Percentiles rank a stretch among this genome's conserved stretches.
These are phyloP conservation scores for Dendronephthya gigantea DNA, from an alignment of 64 coral and sea anemone genomes.

Conservation along the genomic window DNA sequence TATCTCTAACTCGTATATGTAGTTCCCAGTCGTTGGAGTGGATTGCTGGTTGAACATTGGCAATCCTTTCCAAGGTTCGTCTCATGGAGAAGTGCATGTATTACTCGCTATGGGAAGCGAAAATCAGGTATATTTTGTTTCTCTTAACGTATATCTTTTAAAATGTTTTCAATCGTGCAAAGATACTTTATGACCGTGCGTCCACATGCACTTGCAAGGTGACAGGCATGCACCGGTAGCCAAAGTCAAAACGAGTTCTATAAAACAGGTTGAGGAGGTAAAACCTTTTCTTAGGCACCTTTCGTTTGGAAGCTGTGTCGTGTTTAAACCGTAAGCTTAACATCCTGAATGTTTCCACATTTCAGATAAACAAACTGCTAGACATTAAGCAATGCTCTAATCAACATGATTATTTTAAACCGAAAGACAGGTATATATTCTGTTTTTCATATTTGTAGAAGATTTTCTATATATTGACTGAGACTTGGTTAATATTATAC, in stretches of 20 bases:
- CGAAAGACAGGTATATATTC: constrained; percentile 6
- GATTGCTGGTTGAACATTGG: constrained; percentile 56
- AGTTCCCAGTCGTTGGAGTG: constrained; percentile 75
- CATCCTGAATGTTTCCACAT: not conserved
- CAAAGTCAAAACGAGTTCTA: too few species aligned
- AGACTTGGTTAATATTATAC: too few species aligned
- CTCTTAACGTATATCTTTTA: not conserved
- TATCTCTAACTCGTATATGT: not conserved
- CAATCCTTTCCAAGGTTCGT: constrained; percentile 56
- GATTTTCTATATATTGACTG: too few species aligned
- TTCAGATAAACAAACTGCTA: not conserved
- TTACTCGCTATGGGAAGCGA: constrained; percentile 72
- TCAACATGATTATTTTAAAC: not conserved
- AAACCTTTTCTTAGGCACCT: too few species aligned
- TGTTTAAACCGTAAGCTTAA: too few species aligned
- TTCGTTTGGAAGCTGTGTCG: too few species aligned
- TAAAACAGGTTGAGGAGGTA: too few species aligned
- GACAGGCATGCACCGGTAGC: too few species aligned
- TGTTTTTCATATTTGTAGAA: not conserved
- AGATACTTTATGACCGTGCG: too few species aligned
- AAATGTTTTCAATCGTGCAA: not conserved
- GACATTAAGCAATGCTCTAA: not conserved
- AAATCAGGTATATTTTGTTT: constrained; percentile 49
- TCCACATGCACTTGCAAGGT: too few species aligned
- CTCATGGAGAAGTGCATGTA: constrained; percentile 62